Conservation (phyloP, 2,888 invertebrate genomes). For the Mesorhabditis sp. region DNA sequence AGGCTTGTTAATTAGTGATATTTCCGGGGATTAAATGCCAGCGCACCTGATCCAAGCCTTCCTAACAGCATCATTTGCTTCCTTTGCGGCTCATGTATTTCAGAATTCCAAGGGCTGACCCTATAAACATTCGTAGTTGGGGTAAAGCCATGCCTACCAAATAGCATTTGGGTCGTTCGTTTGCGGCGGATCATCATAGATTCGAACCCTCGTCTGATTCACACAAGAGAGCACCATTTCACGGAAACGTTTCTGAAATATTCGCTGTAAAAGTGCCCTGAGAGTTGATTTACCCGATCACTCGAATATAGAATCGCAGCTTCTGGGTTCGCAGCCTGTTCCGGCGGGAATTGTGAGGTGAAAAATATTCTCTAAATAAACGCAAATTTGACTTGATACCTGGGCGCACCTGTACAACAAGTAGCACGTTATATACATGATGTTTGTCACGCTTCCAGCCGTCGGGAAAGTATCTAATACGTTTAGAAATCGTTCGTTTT, state of each 20-base stretch:
- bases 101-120: neutral
- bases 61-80: slow-evolving; percentile 2
- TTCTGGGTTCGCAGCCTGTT: slow-evolving; percentile 32
- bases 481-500: neutral
- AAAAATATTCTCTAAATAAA: slow-evolving; percentile 37
- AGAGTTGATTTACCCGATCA: neutral
- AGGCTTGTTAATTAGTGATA: too few relatives aligned
- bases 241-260: slow-evolving; percentile 12
- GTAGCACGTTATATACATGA: slow-evolving; percentile 31
- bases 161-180: slow-evolving; percentile 17
- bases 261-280: neutral
- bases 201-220: slow-evolving; percentile 22
- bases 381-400: neutral
- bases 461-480: slow-evolving; percentile 37
- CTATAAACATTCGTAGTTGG: neutral
- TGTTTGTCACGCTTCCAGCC: slow-evolving; percentile 45
- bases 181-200: slow-evolving; percentile 26
- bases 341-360: slow-evolving; percentile 28
- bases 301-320: slow-evolving; percentile 34
- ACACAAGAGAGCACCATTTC: slow-evolving; percentile 26
- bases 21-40: too few relatives aligned
- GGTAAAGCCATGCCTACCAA: slow-evolving; percentile 12
- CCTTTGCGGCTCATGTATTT: neutral
- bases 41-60: neutral
- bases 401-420: slow-evolving; percentile 34